phyloP scores from a whole-genome alignment of 2,888 invertebrate species.

The Dryobotodes eremita region DNA sequence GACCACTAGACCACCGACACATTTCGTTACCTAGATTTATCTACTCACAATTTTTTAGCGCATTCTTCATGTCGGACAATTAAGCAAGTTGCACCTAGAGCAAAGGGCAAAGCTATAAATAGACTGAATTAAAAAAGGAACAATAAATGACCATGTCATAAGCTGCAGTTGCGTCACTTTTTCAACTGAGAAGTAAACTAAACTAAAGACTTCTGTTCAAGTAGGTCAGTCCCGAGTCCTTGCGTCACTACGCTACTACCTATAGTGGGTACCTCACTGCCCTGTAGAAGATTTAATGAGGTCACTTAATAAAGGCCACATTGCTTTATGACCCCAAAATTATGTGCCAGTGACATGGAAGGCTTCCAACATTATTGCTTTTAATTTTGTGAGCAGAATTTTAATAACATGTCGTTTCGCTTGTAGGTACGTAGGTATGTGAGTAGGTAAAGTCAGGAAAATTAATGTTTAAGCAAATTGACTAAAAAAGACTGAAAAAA shows the following conservation, averaged over 20 bases:
- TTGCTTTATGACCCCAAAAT: conserved; percentile 15
- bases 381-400: background rate
- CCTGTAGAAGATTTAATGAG: conserved; percentile 20
- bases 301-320: conserved; percentile 14
- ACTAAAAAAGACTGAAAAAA: background rate
- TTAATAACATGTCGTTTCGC: background rate
- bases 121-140: background rate
- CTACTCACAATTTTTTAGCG: background rate
- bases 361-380: background rate
- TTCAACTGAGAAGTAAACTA: conserved; percentile 13
- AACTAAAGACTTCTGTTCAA: conserved; percentile 12
- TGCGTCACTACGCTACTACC: conserved; percentile 13
- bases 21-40: background rate
- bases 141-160: background rate
- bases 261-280: background rate
- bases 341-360: background rate
- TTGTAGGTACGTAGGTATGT: background rate
- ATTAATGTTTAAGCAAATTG: background rate
- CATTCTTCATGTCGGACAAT: background rate
- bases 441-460: background rate
- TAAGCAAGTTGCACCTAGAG: background rate
- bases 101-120: conserved; percentile 18
- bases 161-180: conserved; percentile 16
- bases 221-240: conserved; percentile 6
- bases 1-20: background rate